phyloP scores from a whole-genome alignment of 2,113 vertebrate genomes.

The Anarrhichthys ocellatus region DNA sequence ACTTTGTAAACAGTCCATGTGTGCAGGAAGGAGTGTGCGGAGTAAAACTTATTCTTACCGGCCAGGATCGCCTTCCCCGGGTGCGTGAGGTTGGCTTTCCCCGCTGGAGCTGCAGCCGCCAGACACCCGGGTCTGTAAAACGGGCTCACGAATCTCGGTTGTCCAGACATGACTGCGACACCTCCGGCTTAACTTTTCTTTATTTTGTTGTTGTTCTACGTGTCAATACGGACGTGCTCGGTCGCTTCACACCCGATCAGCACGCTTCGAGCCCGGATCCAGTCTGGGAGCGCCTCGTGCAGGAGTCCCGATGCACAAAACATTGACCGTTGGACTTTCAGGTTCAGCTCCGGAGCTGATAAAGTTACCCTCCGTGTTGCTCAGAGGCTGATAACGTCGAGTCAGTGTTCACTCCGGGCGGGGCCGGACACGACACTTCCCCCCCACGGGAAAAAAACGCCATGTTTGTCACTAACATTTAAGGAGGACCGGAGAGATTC shows the following conservation, averaged over 20 bases:
- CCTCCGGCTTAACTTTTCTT: slow-evolving; percentile 19
- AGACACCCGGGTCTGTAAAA: slow-evolving; percentile 77
- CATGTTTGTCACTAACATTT: slow-evolving; percentile 54
- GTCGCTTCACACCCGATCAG: not conserved
- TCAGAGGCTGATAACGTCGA: slow-evolving; percentile 35
- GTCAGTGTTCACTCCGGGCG: slow-evolving; percentile 58
- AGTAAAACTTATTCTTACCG: slow-evolving; percentile 76
- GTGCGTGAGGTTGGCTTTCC: slow-evolving; percentile 86
- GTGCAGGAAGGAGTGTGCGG: not conserved
- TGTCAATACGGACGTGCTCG: not conserved
- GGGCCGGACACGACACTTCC: slow-evolving; percentile 9
- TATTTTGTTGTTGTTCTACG: not conserved
- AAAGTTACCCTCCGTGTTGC: not conserved
- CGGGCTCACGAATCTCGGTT: slow-evolving; percentile 62
- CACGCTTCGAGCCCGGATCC: slow-evolving; percentile 11
- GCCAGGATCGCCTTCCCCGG: slow-evolving; percentile 90
- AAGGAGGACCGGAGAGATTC: slow-evolving; percentile 69
- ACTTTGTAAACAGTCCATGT: slow-evolving; percentile 21
- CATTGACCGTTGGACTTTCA: slow-evolving; percentile 56
- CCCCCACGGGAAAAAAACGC: slow-evolving; percentile 21
- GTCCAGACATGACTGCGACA: slow-evolving; percentile 70
- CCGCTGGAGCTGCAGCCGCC: slow-evolving; percentile 83
- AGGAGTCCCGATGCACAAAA: slow-evolving; percentile 16
- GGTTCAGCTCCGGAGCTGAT: slow-evolving; percentile 9
- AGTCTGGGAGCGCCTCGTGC: slow-evolving; percentile 19